phyloP scores from a whole-genome alignment of 1,140 invertebrate genomes.

The Mycetomoellerius zeteki region DNA sequence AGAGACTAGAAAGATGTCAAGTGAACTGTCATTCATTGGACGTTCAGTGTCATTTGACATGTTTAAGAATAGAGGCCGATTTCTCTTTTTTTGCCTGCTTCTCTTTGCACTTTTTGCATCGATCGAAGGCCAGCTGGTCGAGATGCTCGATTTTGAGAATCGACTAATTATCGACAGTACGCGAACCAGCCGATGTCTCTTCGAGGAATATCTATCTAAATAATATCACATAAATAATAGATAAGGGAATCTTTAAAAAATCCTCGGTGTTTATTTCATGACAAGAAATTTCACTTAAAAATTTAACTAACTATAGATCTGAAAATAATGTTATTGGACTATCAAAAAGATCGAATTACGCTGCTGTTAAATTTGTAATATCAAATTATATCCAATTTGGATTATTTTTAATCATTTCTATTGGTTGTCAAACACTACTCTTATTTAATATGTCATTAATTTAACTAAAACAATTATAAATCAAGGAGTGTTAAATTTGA shows the following conservation, averaged over 20 bases:
- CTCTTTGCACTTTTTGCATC: conserved; percentile 3
- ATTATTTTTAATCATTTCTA: no score
- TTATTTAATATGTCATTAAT: no score
- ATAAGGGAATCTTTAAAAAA: neutral
- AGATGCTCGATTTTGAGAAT: conserved; percentile 18
- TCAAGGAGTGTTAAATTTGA: neutral
- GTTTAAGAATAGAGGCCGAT: conserved; percentile 38
- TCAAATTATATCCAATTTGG: no score
- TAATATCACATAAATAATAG: neutral
- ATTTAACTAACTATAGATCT: no score
- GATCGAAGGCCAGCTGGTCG: conserved; percentile 20
- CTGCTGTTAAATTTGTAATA: no score
- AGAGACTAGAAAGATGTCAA: conserved; percentile 7
- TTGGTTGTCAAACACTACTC: no score
- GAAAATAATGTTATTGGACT: no score
- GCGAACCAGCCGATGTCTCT: neutral
- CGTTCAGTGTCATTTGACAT: conserved; percentile 11
- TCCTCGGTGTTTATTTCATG: no score
- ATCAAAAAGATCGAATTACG: no score
- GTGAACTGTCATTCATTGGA: neutral
- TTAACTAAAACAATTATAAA: neutral
- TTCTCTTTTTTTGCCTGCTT: conserved; percentile 44
- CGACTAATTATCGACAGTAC: neutral
- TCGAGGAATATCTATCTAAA: neutral
- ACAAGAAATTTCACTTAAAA: no score